Base-by-base conservation (phyloP, 2,888 invertebrate genomes). In the Dasysyrphus tricinctus region DNA sequence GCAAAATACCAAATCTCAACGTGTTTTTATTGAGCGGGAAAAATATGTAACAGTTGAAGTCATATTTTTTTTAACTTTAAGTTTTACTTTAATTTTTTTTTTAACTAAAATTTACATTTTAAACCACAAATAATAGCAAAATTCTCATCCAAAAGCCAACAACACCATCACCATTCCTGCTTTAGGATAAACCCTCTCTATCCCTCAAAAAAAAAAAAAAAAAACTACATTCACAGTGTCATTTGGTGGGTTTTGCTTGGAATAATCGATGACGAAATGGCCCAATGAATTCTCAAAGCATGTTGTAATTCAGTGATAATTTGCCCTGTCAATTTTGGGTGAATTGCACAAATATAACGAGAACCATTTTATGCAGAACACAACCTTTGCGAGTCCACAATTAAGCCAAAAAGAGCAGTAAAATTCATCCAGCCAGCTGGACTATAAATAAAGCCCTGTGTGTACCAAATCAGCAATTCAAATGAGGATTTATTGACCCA, bases 381-480 rank as follows among this genome's bases (percentile, higher is more conserved):
- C 37, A 49, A 24, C 44, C 47, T 24, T 49, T 12, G 54, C 54
- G 39, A 65, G 56, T 49, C 42, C 32, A 24, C 49, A 61, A 72
- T 19, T 54, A 56, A 34, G 57, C 49, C 12, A 47, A 51, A 77
- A 72, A 76, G 37, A 12, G 19, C 34, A 14, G 76, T 32, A 19
- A 70, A 80, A 78, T 56, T 69, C 49, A 85, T 63, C 39, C 69
- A 70, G n/a, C 69, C 44, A 57, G 32, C 54, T 75, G 81, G 57
- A 39, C 74, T 47, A 78, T 86, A 86, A 86, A 86, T 86, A 82
- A 74, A 76, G 75, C 32, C 78, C 72, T 59, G 82, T 67, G 72
- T 79, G 75, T 72, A 86, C 82, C 75, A 86, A 86, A 86, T 86
- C 86, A 82, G 82, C 86, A 86, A 86, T 86, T 86, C 82, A 86